Evolutionary conservation across 2,888 invertebrate species (phyloP), one percentile per base, ranked within the genome.

Genomic region (Drosophila subsilvestris): DNA sequence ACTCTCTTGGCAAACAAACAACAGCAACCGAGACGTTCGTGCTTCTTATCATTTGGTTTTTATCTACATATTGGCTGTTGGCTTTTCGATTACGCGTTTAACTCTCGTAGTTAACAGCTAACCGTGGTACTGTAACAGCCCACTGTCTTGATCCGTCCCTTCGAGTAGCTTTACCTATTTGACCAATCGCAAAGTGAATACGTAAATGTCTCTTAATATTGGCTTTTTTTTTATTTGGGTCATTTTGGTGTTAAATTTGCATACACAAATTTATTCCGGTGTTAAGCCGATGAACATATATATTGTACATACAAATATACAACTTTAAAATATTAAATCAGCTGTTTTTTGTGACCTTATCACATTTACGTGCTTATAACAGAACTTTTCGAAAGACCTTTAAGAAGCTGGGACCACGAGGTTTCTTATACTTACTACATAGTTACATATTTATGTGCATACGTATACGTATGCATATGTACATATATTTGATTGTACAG

Each of bases 11-110:
- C 22, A 18, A 17, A 22, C 20, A 54, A 59, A 42, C 53, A 51
- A 69, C 43, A 53, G 43, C 51, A 37, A 51, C 32, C 17, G 18
- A 14, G 17, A 32, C 47, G 50, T 53, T 54, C 43, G 44, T 12
- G 53, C 18, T 43, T 63, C 71, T 71, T 71, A 71, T 71, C 70
- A 71, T 49, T 32, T 42, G 20, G 22, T 44, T 71, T 71, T 71
- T 71, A 71, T 71, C 70, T 70, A 48, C 44, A 55, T 42, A 44
- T 45, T 48, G 32, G 62, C 55, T 55, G 56, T 70, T 62, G 56
- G 51, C 29, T 70, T 68, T 56, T 53, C 56, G 70, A 70, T 70
- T 63, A 68, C 37, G n/a, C 47, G 48, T 20, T 17, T 25, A 17
- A 14, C 44, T 49, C 25, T 10, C 25, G 12, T 12, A 42, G 55